Evolutionary conservation across 2,797 vertebrate species (phyloP).

Genomic region (Margarornis squamiger): DNA sequence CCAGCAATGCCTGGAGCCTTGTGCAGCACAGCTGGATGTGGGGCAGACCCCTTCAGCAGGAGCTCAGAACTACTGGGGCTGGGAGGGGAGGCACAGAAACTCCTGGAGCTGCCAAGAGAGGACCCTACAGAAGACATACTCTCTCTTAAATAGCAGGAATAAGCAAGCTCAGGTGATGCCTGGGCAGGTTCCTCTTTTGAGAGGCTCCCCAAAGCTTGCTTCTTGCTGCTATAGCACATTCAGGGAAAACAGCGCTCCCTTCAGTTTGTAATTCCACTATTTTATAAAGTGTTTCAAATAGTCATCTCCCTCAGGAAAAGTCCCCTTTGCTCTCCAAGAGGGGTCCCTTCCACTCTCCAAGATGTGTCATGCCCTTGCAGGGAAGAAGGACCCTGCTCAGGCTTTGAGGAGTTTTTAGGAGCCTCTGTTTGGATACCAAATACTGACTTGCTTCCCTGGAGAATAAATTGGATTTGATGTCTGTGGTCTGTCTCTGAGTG

Average conservation of each 20-base stretch:
- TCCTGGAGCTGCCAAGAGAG: accelerated
- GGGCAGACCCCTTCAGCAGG: not conserved
- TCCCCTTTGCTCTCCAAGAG: no score
- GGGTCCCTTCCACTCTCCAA: accelerated
- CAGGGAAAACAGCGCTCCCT: not conserved
- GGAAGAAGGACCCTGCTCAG: not conserved
- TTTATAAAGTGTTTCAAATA: not conserved
- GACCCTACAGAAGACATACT: no score
- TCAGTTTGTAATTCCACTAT: not conserved
- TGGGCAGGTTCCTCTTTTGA: not conserved
- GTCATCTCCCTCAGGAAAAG: accelerated
- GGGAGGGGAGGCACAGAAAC: not conserved
- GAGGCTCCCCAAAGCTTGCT: not conserved
- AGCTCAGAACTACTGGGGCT: accelerated
- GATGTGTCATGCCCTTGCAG: not conserved
- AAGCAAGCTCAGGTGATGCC: not conserved
- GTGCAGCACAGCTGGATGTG: not conserved
- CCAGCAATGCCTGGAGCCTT: not conserved
- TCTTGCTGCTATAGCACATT: accelerated
- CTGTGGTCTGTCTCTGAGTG: not conserved
- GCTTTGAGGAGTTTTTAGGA: not conserved
- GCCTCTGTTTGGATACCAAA: not conserved
- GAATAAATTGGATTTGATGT: not conserved
- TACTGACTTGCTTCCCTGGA: not conserved
- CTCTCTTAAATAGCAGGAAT: accelerated